Conservation (phyloP, 2,888 invertebrate species). For the Onthophagus sagittarius region DNA sequence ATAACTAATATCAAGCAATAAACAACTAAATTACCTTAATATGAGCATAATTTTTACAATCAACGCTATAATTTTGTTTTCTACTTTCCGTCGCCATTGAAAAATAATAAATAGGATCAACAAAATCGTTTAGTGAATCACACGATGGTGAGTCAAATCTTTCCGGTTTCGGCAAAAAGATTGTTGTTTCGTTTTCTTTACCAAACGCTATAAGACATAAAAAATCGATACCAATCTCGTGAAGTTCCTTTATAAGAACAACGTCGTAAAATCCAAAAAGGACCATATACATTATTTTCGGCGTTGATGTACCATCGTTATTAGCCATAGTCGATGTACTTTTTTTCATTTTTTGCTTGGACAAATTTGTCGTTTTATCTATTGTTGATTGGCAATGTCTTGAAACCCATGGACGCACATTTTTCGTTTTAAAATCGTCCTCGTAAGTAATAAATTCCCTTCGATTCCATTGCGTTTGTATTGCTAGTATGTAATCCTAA, state of each 20-base stretch:
- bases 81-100: neutral
- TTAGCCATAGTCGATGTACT: neutral
- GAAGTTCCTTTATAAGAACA: constrained; percentile 12
- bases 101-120: constrained; percentile 15
- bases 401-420: constrained; percentile 3
- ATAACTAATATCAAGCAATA: too few species aligned
- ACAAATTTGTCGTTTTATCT: neutral
- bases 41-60: neutral
- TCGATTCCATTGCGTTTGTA: neutral
- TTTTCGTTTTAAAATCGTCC: neutral
- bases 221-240: constrained; percentile 8
- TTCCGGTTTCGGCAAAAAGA: neutral
- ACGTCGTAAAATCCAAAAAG: constrained; percentile 21
- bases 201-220: constrained; percentile 14
- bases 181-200: neutral
- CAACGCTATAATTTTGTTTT: neutral
- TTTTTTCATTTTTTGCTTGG: neutral
- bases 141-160: neutral
- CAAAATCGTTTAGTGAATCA: neutral
- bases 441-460: neutral
- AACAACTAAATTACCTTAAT: neutral
- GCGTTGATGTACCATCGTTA: too few species aligned
- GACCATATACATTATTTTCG: constrained; percentile 16
- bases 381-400: constrained; percentile 11
- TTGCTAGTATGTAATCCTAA: neutral